Conservation (phyloP, 2,797 vertebrate genomes). For the Xerus rutilus region DNA sequence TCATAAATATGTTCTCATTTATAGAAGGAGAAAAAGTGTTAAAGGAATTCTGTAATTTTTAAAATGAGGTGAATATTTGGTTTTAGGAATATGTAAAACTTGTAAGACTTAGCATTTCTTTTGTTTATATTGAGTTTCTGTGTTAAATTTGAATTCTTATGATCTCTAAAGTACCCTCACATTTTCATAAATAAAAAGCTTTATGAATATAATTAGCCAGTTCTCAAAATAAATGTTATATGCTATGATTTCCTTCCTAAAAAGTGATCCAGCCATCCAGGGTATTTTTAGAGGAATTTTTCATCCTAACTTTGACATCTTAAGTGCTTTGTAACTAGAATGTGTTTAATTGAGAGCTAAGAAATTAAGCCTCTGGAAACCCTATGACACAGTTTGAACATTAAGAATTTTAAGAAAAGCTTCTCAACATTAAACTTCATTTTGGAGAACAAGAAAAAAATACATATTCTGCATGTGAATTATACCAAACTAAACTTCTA, state of each 20-base stretch:
- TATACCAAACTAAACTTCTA: not conserved
- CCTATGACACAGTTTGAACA: not conserved
- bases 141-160: constrained; percentile 45
- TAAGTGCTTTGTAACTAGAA: not conserved
- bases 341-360: not conserved
- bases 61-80: not conserved
- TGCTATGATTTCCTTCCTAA: not conserved
- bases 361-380: not conserved
- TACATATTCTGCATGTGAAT: not conserved
- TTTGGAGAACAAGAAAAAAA: not conserved
- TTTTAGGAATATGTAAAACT: constrained; percentile 33
- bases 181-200: constrained; percentile 49
- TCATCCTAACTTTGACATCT: not conserved
- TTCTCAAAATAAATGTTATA: constrained; percentile 14
- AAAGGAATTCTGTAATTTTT: constrained; percentile 29
- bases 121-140: not conserved
- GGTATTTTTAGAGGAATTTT: constrained; percentile 13
- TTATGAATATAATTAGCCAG: not conserved
- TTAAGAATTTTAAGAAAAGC: constrained; percentile 33
- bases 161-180: constrained; percentile 28
- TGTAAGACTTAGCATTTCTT: constrained; percentile 7
- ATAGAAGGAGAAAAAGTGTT: not conserved
- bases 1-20: not conserved
- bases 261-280: not conserved
- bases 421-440: not conserved